These are phyloP conservation scores for Herpetotheres cachinnans DNA, from an alignment of 2,113 vertebrate species.

Conservation along the genomic window DNA sequence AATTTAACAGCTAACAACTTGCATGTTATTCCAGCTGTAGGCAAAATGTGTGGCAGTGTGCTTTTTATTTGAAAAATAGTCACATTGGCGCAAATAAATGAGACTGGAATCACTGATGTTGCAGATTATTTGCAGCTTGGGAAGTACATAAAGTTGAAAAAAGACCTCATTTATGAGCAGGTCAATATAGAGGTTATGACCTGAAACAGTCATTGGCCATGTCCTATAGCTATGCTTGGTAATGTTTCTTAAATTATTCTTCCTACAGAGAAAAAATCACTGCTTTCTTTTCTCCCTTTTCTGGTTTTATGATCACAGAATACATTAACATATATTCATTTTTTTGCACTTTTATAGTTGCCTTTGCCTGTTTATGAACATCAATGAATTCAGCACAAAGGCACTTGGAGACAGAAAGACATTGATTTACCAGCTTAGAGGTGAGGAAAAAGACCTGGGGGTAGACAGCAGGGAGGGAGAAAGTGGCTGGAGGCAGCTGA, in stretches of 20 bases:
- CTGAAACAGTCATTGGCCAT: background rate
- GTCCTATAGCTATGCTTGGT: conserved; percentile 4
- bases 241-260: conserved; percentile 25
- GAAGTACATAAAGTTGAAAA: background rate
- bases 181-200: background rate
- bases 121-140: background rate
- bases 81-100: conserved; percentile 3
- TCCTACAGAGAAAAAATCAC: conserved; percentile 10
- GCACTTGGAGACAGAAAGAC: background rate
- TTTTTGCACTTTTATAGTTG: background rate
- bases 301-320: background rate
- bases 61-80: conserved; percentile 13
- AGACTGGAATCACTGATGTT: background rate
- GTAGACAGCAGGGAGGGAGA: background rate
- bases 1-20: conserved; percentile 8
- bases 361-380: background rate
- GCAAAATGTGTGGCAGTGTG: background rate
- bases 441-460: background rate
- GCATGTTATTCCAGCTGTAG: conserved; percentile 43
- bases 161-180: background rate
- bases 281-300: conserved; percentile 14
- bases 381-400: background rate
- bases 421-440: background rate
- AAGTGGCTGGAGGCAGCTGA: background rate
- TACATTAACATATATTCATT: conserved; percentile 18